Percentiles rank a stretch among this genome's conserved stretches.
Evolutionary conservation across 2,113 vertebrate species (phyloP).

Genomic region (Smithornis capensis): DNA sequence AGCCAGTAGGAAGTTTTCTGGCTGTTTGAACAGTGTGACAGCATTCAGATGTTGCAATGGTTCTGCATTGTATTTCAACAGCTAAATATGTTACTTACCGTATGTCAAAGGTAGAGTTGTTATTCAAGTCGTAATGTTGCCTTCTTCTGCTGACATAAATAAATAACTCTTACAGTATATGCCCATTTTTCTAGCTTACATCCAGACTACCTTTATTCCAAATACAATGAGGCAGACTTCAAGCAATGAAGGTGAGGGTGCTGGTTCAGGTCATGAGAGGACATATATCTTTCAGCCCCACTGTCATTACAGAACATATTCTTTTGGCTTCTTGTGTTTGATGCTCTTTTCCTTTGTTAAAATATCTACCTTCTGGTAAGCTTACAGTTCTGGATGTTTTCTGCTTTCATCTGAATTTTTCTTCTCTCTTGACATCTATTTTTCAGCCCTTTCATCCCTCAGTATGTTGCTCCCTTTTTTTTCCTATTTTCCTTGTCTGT

Average conservation of each 20-base stretch:
- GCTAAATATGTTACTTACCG: neutral
- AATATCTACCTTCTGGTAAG: neutral
- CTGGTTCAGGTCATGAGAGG: neutral
- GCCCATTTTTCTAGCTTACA: neutral
- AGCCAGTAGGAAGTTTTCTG: neutral
- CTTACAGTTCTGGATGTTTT: neutral
- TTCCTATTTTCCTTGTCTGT: neutral
- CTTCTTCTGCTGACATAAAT: neutral
- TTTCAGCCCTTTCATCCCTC: neutral
- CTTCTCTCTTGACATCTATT: neutral
- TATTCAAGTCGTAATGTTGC: neutral
- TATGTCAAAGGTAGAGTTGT: neutral
- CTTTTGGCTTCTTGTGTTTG: neutral
- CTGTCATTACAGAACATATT: neutral
- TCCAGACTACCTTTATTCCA: neutral
- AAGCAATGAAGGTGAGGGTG: neutral
- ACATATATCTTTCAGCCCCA: neutral
- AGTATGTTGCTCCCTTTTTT: neutral
- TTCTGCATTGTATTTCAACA: neutral
- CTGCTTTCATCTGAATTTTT: neutral
- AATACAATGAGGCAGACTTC: neutral
- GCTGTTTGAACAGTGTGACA: neutral
- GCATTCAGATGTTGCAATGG: neutral
- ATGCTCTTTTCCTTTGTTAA: neutral
- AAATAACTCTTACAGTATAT: neutral